Conservation (phyloP, 2,113 vertebrate genomes). For the Mugil cephalus region DNA sequence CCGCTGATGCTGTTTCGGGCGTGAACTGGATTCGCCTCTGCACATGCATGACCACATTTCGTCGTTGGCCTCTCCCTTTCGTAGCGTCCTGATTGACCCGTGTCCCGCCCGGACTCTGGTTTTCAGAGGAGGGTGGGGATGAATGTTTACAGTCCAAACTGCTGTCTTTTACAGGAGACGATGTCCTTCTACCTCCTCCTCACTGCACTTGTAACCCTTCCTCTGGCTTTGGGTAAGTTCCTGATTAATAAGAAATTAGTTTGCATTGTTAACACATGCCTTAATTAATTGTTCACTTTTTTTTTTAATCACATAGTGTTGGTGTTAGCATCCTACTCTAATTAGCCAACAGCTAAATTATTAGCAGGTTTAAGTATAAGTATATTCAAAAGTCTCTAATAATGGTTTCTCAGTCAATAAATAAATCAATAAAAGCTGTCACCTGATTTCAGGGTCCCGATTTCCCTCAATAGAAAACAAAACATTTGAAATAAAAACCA, state of each 20-base stretch:
- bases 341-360: no score
- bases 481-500: no score
- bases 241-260: not conserved
- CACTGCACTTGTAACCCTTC: conserved; percentile 45
- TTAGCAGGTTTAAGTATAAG: no score
- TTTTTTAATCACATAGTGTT: no score
- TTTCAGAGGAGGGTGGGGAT: conserved; percentile 35
- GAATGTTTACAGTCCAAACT: conserved; percentile 29
- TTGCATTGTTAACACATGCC: no score
- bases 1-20: not conserved
- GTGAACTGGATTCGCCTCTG: not conserved
- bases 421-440: no score
- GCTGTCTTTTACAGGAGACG: conserved; percentile 51
- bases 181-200: conserved; percentile 62
- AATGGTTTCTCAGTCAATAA: no score
- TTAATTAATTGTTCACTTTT: no score
- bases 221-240: conserved; percentile 58
- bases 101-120: conserved; percentile 11
- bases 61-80: conserved; percentile 1
- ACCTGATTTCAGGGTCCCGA: no score
- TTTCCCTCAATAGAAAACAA: no score
- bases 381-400: no score
- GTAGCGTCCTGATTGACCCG: conserved; percentile 28
- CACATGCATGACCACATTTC: not conserved
- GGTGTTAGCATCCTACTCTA: no score